Conservation (phyloP, 2,888 invertebrate species). For the Caenorhabditis uteleia region DNA sequence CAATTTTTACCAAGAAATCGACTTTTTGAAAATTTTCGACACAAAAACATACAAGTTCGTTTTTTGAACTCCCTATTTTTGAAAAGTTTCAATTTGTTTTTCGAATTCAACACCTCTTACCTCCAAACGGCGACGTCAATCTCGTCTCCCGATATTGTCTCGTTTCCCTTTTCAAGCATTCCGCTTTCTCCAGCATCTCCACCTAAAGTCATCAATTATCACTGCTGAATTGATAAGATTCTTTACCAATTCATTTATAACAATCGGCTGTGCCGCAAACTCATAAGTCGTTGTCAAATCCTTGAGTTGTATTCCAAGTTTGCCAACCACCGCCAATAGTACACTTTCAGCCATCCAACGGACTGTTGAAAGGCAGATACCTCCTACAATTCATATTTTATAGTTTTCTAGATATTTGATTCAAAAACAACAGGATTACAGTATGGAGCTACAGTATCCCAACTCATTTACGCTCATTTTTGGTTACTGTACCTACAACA, state of each 20-base stretch:
- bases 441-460: too few relatives aligned
- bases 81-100: neutral
- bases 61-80: neutral
- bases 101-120: constrained; percentile 9
- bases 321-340: constrained; percentile 52
- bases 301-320: constrained; percentile 52
- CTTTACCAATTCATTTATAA: constrained; percentile 46
- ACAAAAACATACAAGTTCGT: neutral
- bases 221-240: neutral
- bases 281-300: constrained; percentile 54
- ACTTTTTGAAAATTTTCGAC: neutral
- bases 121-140: constrained; percentile 40
- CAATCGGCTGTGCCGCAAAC: constrained; percentile 58
- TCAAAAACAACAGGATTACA: neutral
- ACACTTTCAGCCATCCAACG: constrained; percentile 65
- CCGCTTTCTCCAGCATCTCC: constrained; percentile 41
- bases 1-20: too few relatives aligned
- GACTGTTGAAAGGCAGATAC: constrained; percentile 40
- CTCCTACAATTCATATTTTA: constrained; percentile 6
- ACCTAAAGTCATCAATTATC: constrained; percentile 18
- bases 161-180: constrained; percentile 36
- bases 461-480: too few relatives aligned
- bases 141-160: constrained; percentile 31
- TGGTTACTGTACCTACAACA: too few relatives aligned
- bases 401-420: constrained; percentile 5